Conservation (phyloP, 2,797 vertebrate genomes). For the Rachycentron canadum region DNA sequence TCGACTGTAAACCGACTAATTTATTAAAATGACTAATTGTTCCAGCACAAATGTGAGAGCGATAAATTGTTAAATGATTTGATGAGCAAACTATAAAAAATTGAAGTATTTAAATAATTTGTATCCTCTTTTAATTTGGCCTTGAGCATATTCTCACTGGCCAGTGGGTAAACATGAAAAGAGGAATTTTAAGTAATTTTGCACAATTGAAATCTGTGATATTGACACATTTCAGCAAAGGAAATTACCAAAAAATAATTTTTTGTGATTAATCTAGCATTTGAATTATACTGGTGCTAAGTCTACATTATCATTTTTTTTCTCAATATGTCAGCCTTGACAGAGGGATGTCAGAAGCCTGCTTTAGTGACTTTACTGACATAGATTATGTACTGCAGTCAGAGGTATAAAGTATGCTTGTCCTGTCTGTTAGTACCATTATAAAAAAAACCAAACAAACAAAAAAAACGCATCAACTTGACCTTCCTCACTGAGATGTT, state of each 20-base stretch:
- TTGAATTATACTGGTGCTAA: background rate
- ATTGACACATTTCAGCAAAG: background rate
- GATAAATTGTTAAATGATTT: background rate
- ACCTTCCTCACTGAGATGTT: background rate
- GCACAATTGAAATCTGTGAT: background rate
- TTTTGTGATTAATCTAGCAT: background rate
- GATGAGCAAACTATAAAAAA: background rate
- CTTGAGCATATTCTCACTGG: background rate
- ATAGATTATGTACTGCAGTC: conserved; percentile 39
- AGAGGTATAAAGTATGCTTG: conserved; percentile 18
- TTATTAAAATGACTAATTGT: conserved; percentile 1
- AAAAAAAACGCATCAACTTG: background rate
- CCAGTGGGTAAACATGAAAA: conserved; percentile 1
- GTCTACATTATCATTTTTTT: conserved; percentile 38
- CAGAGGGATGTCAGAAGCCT: conserved; percentile 18
- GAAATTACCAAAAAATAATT: background rate
- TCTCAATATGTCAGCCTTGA: conserved; percentile 25
- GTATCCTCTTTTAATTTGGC: background rate
- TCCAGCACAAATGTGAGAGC: background rate
- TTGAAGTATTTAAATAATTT: background rate
- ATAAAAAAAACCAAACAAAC: too few species aligned
- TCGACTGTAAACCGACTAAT: background rate
- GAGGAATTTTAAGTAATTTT: background rate
- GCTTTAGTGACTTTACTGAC: conserved; percentile 15
- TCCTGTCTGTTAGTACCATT: conserved; percentile 16